Evolutionary conservation across 2,888 invertebrate species (phyloP).

Genomic region (Ormyrus rosae): DNA sequence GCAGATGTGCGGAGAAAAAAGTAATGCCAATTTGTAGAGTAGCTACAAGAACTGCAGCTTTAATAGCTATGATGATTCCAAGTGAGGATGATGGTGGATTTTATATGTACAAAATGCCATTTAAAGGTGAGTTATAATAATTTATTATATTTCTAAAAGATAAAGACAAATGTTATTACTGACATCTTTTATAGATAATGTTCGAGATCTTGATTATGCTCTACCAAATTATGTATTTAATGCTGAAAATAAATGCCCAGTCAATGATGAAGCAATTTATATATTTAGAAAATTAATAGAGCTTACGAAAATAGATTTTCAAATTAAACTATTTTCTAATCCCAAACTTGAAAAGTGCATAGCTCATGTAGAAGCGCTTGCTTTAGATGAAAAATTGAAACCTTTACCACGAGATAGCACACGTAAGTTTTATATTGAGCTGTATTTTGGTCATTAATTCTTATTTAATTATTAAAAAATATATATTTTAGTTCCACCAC

Average conservation of each 20-base stretch:
- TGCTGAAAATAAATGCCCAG: conserved; percentile 30
- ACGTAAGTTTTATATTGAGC: conserved; percentile 32
- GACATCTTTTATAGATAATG: conserved; percentile 49
- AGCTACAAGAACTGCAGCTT: conserved; percentile 42
- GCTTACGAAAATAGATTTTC: conserved; percentile 30
- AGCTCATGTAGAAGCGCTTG: conserved; percentile 62
- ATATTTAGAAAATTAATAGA: conserved; percentile 56
- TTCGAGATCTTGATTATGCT: conserved; percentile 48
- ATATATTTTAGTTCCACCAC: conserved; percentile 35
- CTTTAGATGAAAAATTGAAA: conserved; percentile 54
- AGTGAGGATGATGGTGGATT: conserved; percentile 61
- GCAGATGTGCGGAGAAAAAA: conserved; percentile 52
- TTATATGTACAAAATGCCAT: conserved; percentile 59
- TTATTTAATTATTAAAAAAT: background rate
- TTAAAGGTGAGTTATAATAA: conserved; percentile 52
- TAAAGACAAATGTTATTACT: background rate
- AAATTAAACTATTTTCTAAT: conserved; percentile 55
- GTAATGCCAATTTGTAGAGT: conserved; percentile 60
- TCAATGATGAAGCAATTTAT: conserved; percentile 49
- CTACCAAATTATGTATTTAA: conserved; percentile 28
- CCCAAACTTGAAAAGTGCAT: conserved; percentile 57
- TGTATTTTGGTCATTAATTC: background rate
- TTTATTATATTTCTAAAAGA: background rate
- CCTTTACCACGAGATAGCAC: conserved; percentile 41
- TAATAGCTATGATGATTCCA: conserved; percentile 58